phyloP scores from a whole-genome alignment of 2,888 invertebrate species.

The Calephelis perditalis region DNA sequence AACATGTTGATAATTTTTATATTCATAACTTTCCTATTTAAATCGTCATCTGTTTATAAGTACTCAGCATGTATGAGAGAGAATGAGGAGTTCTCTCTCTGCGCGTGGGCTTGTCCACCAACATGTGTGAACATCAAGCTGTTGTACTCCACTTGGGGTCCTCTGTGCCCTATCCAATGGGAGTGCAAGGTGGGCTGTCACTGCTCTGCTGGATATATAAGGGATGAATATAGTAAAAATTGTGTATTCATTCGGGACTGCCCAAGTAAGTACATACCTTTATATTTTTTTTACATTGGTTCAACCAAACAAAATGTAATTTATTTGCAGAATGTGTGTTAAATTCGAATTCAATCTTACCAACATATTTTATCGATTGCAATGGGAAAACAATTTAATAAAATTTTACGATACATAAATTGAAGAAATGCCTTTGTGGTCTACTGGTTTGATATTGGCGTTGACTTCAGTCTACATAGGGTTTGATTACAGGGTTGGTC shows the following conservation, averaged over 20 bases:
- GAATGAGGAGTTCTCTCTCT: slow-evolving; percentile 59
- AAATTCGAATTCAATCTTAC: no score
- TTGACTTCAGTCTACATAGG: no score
- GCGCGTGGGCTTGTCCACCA: slow-evolving; percentile 60
- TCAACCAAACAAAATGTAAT: no score
- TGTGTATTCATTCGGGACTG: slow-evolving; percentile 55
- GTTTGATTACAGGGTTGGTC: no score
- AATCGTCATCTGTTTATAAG: slow-evolving; percentile 34
- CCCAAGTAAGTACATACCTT: slow-evolving; percentile 46
- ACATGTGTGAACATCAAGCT: slow-evolving; percentile 59
- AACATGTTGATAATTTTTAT: neutral
- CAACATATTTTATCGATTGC: no score
- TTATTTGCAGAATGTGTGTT: no score
- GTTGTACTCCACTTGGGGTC: slow-evolving; percentile 29
- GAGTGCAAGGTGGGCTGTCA: slow-evolving; percentile 60
- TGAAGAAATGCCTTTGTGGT: no score
- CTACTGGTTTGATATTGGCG: no score
- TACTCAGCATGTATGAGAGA: slow-evolving; percentile 48
- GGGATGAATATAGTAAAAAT: slow-evolving; percentile 55
- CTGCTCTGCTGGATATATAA: slow-evolving; percentile 54
- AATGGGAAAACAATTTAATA: no score
- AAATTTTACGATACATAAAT: no score
- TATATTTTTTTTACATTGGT: no score
- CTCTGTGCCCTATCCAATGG: slow-evolving; percentile 50
- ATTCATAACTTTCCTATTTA: slow-evolving; percentile 16